Conservation (phyloP, 1,140 invertebrate genomes). For the Pseudomyrmex cubaensis region DNA sequence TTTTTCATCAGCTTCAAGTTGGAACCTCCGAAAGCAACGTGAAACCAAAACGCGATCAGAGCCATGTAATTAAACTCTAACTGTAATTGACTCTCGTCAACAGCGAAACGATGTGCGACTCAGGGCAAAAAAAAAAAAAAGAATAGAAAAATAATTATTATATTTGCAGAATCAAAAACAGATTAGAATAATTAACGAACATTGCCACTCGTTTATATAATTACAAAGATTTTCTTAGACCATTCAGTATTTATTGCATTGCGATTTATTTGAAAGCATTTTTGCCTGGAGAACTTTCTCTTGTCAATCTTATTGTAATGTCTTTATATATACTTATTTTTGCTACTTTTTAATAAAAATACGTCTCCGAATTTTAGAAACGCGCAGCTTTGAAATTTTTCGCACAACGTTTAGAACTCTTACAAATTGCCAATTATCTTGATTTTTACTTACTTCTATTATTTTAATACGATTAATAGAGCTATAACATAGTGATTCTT, state of each 20-base stretch:
- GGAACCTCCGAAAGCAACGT: conserved; percentile 75
- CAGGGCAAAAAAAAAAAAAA: not conserved
- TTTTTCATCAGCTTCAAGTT: conserved; percentile 83
- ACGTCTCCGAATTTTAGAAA: not conserved
- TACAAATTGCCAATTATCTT: too few species aligned
- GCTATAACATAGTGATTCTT: too few species aligned
- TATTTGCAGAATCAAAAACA: too few species aligned
- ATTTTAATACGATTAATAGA: too few species aligned
- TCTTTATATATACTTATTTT: conserved; percentile 50
- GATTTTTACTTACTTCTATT: too few species aligned
- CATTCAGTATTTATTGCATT: conserved; percentile 24
- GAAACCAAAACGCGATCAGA: not conserved
- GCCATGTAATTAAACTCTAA: not conserved
- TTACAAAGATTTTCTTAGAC: conserved; percentile 10
- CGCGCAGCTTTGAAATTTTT: too few species aligned
- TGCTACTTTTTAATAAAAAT: conserved; percentile 53
- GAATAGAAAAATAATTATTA: not conserved
- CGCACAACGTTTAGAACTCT: too few species aligned
- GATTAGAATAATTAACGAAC: not conserved
- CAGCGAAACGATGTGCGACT: not conserved
- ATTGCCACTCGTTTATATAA: not conserved
- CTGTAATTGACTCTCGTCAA: not conserved
- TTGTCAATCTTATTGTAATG: not conserved
- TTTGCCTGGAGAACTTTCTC: not conserved
- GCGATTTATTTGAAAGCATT: conserved; percentile 14